These are phyloP conservation scores for Saturnia japonica DNA, from an alignment of 2,888 invertebrate species.

Conservation along the genomic window DNA sequence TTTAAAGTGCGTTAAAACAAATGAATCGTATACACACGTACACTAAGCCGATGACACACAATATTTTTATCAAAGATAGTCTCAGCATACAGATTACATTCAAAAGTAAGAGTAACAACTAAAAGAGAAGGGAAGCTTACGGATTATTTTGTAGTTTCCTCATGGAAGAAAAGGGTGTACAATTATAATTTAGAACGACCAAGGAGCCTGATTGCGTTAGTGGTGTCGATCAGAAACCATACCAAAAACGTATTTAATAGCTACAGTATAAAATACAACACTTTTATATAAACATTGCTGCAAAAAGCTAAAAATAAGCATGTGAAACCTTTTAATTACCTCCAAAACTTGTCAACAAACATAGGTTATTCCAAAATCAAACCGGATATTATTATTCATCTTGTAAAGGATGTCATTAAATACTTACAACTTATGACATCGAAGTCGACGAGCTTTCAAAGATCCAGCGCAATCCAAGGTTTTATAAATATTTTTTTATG, in stretches of 20 bases:
- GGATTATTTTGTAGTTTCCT: no score
- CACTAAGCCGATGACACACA: neutral
- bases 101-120: no score
- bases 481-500: neutral
- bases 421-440: neutral
- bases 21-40: neutral
- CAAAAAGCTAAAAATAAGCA: neutral
- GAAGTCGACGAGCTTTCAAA: slow-evolving; percentile 9
- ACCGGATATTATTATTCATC: slow-evolving; percentile 7
- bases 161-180: no score
- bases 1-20: neutral
- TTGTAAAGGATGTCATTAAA: slow-evolving; percentile 11
- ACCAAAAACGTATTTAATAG: neutral
- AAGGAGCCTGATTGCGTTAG: no score
- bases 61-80: no score
- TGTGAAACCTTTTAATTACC: neutral
- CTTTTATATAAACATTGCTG: neutral
- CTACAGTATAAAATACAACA: neutral
- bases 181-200: no score
- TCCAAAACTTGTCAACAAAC: neutral
- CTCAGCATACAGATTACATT: no score
- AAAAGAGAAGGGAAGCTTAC: no score
- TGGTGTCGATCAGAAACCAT: no score
- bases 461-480: slow-evolving; percentile 9
- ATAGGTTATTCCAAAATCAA: slow-evolving; percentile 1